Conservation (phyloP, 2,797 vertebrate genomes). For the Momotus momota region DNA sequence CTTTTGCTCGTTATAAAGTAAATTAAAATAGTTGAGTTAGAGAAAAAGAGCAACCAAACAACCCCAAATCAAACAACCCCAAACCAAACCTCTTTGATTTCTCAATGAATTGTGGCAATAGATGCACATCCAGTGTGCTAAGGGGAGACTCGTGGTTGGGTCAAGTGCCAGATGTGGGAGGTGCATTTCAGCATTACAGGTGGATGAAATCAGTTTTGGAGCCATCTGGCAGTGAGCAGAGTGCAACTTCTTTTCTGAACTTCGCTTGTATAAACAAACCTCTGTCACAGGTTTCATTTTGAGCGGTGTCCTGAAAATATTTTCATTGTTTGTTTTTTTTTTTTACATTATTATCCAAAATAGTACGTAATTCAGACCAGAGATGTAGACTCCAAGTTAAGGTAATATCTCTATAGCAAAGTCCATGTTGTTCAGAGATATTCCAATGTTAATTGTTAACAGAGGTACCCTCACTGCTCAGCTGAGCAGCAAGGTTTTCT, state of each 20-base stretch:
- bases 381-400: background rate
- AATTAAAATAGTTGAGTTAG: background rate
- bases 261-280: background rate
- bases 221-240: background rate
- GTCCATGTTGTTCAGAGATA: background rate
- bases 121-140: background rate
- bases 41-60: background rate
- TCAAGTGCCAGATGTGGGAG: background rate
- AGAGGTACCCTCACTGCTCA: background rate
- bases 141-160: background rate
- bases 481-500: background rate
- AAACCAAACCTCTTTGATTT: background rate
- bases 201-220: background rate
- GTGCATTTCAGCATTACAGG: background rate
- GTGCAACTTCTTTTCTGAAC: background rate
- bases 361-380: background rate
- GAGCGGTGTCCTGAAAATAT: background rate
- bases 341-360: background rate
- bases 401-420: background rate
- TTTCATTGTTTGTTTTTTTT: background rate
- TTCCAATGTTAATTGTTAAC: constrained; percentile 15
- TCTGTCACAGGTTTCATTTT: background rate
- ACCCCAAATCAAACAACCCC: background rate
- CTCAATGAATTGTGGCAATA: background rate
- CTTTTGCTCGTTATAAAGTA: background rate